These are phyloP conservation scores for Acromyrmex heyeri DNA, from an alignment of 1,140 invertebrate species.

Conservation along the genomic window DNA sequence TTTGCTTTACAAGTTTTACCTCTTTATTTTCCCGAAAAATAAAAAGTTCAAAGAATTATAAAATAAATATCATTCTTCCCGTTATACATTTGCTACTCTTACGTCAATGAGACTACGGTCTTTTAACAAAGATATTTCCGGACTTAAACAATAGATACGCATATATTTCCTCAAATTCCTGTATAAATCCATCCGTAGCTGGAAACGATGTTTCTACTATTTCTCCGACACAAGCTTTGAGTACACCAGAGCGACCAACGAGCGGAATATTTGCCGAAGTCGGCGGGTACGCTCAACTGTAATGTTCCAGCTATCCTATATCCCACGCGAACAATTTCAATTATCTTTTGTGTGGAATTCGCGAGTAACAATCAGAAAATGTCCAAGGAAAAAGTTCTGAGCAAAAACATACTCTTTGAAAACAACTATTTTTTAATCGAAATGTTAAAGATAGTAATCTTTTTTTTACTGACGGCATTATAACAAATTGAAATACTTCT, in stretches of 20 bases:
- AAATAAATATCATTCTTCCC: slow-evolving; percentile 1
- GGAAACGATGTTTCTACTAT: slow-evolving; percentile 31
- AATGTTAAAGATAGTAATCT: slow-evolving; percentile 13
- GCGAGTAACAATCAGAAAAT: slow-evolving; percentile 40
- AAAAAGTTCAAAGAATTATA: slow-evolving; percentile 26
- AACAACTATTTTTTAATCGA: slow-evolving; percentile 39
- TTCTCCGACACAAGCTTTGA: slow-evolving; percentile 46
- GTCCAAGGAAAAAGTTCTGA: slow-evolving; percentile 11
- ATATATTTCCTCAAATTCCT: slow-evolving; percentile 47
- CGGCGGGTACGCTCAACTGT: slow-evolving; percentile 23
- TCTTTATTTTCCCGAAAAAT: not conserved
- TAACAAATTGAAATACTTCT: slow-evolving; percentile 28
- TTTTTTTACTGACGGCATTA: not conserved
- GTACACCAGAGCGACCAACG: slow-evolving; percentile 20
- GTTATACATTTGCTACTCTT: slow-evolving; percentile 17
- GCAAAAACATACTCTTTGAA: not conserved
- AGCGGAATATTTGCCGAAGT: slow-evolving; percentile 58
- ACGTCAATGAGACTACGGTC: not conserved
- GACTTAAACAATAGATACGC: slow-evolving; percentile 31
- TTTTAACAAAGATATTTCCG: slow-evolving; percentile 31
- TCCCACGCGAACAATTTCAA: slow-evolving; percentile 57
- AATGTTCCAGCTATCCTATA: slow-evolving; percentile 38
- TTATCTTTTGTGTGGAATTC: slow-evolving; percentile 59
- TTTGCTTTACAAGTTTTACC: not conserved
- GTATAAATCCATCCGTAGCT: slow-evolving; percentile 34